phyloP scores from a whole-genome alignment of 2,888 invertebrate genomes.

The Ochropacha duplaris region DNA sequence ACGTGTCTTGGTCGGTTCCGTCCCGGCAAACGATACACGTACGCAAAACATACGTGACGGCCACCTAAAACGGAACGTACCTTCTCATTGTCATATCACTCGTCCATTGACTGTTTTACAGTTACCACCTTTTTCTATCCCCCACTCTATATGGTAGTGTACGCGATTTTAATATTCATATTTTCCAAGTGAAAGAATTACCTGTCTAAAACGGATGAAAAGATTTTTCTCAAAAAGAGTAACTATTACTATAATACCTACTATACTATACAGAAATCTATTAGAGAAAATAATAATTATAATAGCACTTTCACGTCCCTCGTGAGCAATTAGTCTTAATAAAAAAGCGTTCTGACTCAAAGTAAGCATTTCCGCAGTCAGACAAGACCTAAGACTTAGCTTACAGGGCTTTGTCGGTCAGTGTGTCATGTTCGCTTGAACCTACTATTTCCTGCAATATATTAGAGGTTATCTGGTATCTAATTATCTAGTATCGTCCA shows the following conservation, averaged over 20 bases:
- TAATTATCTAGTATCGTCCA: background rate
- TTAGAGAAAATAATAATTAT: background rate
- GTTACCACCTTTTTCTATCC: slow-evolving; percentile 66
- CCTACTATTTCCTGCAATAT: slow-evolving; percentile 28
- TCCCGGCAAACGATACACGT: slow-evolving; percentile 57
- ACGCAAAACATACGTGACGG: slow-evolving; percentile 63
- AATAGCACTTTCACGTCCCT: slow-evolving; percentile 22
- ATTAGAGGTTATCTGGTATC: background rate
- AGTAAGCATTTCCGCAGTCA: slow-evolving; percentile 53
- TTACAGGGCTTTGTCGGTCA: slow-evolving; percentile 65
- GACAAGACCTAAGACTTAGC: slow-evolving; percentile 47
- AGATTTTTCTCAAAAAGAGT: background rate
- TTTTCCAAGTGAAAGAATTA: slow-evolving; percentile 56
- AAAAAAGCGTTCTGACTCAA: slow-evolving; percentile 51
- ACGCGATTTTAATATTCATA: slow-evolving; percentile 74
- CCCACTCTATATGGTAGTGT: slow-evolving; percentile 54
- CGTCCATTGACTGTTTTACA: slow-evolving; percentile 74
- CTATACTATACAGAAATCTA: no score
- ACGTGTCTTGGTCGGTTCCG: slow-evolving; percentile 45
- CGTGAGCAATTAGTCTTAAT: slow-evolving; percentile 55
- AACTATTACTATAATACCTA: no score
- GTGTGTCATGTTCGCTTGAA: slow-evolving; percentile 50
- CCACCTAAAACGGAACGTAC: slow-evolving; percentile 59
- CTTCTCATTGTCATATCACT: slow-evolving; percentile 74
- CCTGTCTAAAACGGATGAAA: slow-evolving; percentile 10